Evolutionary conservation across 2,888 invertebrate species (phyloP).

Genomic region (Coleophora flavipennella): DNA sequence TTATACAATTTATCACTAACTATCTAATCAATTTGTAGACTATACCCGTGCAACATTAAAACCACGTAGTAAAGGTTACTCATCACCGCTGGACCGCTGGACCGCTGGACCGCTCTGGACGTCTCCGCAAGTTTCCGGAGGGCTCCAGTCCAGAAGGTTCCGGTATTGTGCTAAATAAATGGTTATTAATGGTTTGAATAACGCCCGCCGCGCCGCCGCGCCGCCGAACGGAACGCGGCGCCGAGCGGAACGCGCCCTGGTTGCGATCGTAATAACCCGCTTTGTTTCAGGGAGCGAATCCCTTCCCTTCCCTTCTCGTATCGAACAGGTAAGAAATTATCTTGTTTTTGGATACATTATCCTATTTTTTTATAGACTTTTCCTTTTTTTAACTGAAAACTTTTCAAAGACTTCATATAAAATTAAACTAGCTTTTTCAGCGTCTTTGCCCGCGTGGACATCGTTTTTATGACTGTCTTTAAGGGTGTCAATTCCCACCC

Average conservation of each 20-base stretch:
- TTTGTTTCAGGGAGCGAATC: constrained; percentile 17
- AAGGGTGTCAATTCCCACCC: no score
- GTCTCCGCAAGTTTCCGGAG: no score
- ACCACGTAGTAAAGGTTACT: constrained; percentile 59
- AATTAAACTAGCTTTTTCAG: no score
- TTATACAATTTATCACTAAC: constrained; percentile 56
- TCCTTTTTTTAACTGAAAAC: no score
- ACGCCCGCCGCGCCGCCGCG: no score
- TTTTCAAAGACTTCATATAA: no score
- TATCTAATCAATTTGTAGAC: constrained; percentile 65
- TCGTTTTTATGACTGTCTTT: no score
- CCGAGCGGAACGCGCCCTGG: constrained; percentile 54
- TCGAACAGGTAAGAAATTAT: constrained; percentile 2
- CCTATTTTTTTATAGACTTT: no score
- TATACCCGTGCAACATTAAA: constrained; percentile 60
- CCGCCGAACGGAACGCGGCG: no score
- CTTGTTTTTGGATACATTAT: no score
- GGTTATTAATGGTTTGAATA: constrained; percentile 62
- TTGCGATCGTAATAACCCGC: constrained; percentile 53
- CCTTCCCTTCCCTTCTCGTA: neutral
- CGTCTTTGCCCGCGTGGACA: no score
- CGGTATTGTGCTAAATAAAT: constrained; percentile 68
- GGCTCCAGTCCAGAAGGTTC: constrained; percentile 45
- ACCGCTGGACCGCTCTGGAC: constrained; percentile 20
- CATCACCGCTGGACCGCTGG: constrained; percentile 27